Evolutionary conservation across 1,140 invertebrate species (phyloP), one percentile per base, ranked within the genome.

Genomic region (Drosophila pseudoobscura): DNA sequence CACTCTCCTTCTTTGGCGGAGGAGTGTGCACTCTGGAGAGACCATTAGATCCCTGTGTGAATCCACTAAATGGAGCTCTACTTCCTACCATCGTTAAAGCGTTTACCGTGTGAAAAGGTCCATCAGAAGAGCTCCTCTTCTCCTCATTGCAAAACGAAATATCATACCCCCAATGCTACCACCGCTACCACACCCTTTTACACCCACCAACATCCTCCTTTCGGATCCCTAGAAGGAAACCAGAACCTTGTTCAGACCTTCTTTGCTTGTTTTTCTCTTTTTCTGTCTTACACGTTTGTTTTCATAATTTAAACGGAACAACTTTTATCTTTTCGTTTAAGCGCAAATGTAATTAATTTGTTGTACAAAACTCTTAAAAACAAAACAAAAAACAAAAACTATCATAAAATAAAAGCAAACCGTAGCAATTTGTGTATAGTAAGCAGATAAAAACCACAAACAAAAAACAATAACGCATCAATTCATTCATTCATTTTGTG

Each of bases 341-440:
- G 73, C 72, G 72, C 72, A 75, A 75, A 75, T 75, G 72, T 75
- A 76, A 76, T 76, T 76, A 76, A 82, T 82, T 87, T 88, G 75
- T 82, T 87, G 82, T 87, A 83, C 56, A 83, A 87, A 80, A 83
- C 57, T 58, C 46, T 53, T 62, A 69, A 64, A 62, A 65, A 64
- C 35, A 70, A 61, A 75, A 31, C 51, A 52, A 64, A 60, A 63
- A 75, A 43, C 39, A 80, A 55, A 57, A 46, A 75, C 80, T 80
- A 70, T 71, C 60, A 39, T 39, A 60, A 85, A 87, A 87, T 87
- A 87, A 85, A 85, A 55, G 59, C 74, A 87, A 85, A 82, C 66
- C 61, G 58, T 82, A 87, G 83, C 78, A 87, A 85, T 88, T 80
- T 87, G 83, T 85, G 82, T 87, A 85, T 80, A 85, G 74, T 85